Evolutionary conservation across 2,888 invertebrate genomes (phyloP).

Genomic region (Hecatera dysodea): DNA sequence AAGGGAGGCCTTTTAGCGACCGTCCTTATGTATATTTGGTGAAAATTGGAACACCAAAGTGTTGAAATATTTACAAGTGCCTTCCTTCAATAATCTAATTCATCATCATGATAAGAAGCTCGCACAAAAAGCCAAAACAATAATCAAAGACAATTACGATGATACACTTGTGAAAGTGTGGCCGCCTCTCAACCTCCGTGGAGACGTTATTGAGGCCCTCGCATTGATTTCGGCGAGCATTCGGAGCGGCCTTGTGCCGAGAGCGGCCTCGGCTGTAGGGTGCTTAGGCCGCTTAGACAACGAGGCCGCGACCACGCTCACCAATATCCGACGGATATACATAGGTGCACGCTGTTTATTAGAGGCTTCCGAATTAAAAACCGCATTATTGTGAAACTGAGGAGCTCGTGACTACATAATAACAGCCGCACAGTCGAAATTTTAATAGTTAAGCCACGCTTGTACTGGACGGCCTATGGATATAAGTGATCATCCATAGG

Average conservation of each 20-base stretch:
- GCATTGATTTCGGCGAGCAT: conserved; percentile 71
- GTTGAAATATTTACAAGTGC: background rate
- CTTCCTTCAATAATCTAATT: background rate
- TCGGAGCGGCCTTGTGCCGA: conserved; percentile 75
- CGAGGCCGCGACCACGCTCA: conserved; percentile 73
- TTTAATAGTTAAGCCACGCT: too few relatives aligned
- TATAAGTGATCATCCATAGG: too few relatives aligned
- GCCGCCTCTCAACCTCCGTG: conserved; percentile 48
- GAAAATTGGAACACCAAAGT: too few relatives aligned
- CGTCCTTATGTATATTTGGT: too few relatives aligned
- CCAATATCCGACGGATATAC: conserved; percentile 80
- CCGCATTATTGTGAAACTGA: background rate
- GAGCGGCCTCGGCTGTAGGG: conserved; percentile 77
- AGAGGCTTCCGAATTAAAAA: conserved; percentile 32
- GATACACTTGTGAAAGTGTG: conserved; percentile 31
- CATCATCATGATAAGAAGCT: background rate
- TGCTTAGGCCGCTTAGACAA: conserved; percentile 72
- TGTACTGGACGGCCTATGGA: too few relatives aligned
- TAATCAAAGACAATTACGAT: conserved; percentile 27
- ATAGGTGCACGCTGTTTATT: conserved; percentile 63
- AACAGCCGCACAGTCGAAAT: too few relatives aligned
- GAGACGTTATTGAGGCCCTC: conserved; percentile 60
- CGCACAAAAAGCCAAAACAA: conserved; percentile 16
- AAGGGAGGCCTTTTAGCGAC: too few relatives aligned
- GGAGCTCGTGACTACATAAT: too few relatives aligned